Evolutionary conservation across 2,888 invertebrate genomes (phyloP), one percentile per base, ranked within the genome.

Genomic region (Philaethria dido): DNA sequence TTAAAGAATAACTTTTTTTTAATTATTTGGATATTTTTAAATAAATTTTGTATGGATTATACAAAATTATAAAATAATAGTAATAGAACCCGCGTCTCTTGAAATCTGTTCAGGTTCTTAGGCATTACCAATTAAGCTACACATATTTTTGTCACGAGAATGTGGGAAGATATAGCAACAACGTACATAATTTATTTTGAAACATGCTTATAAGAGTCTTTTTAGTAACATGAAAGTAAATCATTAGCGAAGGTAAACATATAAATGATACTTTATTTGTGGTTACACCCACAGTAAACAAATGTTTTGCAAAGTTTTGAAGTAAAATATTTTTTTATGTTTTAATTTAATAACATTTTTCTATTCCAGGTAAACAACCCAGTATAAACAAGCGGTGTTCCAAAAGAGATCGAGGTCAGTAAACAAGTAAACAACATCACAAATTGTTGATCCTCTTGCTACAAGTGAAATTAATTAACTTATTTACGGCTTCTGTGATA

Each of bases 301-400:
- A 29, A 52, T 52, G 2, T 33, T 11, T 11, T 29, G 0, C 4
- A 29, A 22, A 52, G 2, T 22, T 22, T 42, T 39, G 9, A 16
- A 25, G 3, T n/a, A 8, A n/a, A 11, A 22, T 0, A 14, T 18
- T 11, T 60, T 45, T 14, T 22, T 45, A 29, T 60, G 13, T 45
- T 45, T 29, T 16, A 45, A 29, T 18, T 48, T 48, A n/a, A 60
- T 64, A 22, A 52, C 5, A 36, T 42, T 36, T 64, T 20, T 60
- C 39, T 67, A 62, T 69, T 86, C 68, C 88, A 89, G 88, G 89
- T 89, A 89, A 87, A 84, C 80, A 83, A 78, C 72, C 67, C 61
- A 44, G 52, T 60, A 45, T 62, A 65, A 64, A 64, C 45, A 52
- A 64, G 33, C 52, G 14, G 44, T 62, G 50, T 68, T 59, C 42